Base-by-base conservation (phyloP, 2,113 vertebrate species). In the Equus quagga region DNA sequence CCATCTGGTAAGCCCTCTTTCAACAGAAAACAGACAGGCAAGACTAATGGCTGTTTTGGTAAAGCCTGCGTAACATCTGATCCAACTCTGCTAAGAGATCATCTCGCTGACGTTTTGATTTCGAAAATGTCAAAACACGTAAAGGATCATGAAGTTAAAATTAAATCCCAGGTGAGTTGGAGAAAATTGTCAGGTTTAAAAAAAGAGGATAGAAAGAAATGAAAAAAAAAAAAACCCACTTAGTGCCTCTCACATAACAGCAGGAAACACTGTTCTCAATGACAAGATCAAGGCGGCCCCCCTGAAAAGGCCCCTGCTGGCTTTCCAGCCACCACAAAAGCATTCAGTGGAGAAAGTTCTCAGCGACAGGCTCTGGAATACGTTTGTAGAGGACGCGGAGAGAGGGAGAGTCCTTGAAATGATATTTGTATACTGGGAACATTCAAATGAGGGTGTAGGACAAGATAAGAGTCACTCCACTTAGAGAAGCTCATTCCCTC, bases 71-170 rank as follows among this genome's bases (percentile, higher is more conserved):
- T 94, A 93, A 96, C 60, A 89, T 51, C 81, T 91, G 82, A 97
- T 97, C 62, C 54, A 58, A 82, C 21, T 51, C 93, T 36, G 24
- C 76, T 4, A 78, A 54, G 70, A 93, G 90, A 98, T 92, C 6
- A 79, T 88, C 83, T 31, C 23, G 36, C 49, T 75, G 49, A 92
- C 82, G 73, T 95, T 95, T 97, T 88, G 96, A 98, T 96, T 84
- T 97, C 73, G 94, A 94, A 95, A 62, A 75, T 98, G 85, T 83
- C 96, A 97, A 96, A 98, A 97, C 85, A 97, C 46, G 67, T 72
- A 96, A 91, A 94, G 72, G 51, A 91, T 88, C 91, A 86, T 54
- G 91, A 89, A 49, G 92, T 97, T 96, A 97, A 96, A 97, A 97
- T 97, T 96, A 86, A 97, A 95, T 96, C 84, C 89, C 80, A 72